A percentile compares a stretch with the other conserved stretches of the same genome.
phyloP scores from a whole-genome alignment of 2,113 vertebrate genomes.

The Caloenas nicobarica region DNA sequence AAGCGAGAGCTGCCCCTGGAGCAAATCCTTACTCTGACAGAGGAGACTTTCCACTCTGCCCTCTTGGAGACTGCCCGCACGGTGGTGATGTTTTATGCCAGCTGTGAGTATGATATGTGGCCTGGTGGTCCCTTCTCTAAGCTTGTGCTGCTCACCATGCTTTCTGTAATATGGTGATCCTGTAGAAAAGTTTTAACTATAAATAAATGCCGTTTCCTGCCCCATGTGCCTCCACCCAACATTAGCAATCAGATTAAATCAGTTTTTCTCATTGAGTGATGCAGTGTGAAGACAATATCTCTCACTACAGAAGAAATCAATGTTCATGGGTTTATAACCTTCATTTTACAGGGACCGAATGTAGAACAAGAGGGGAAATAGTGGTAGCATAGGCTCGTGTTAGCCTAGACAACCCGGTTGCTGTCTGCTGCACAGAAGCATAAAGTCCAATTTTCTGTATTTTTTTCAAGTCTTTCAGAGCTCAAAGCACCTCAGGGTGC shows the following conservation, averaged over 20 bases:
- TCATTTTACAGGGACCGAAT: background rate
- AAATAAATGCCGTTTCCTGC: background rate
- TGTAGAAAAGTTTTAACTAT: background rate
- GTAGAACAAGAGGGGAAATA: background rate
- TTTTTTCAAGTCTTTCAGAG: background rate
- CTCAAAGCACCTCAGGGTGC: background rate
- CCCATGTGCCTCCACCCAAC: background rate
- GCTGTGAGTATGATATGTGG: conserved; percentile 80
- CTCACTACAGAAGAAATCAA: background rate
- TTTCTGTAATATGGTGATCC: background rate
- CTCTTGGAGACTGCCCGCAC: conserved; percentile 62
- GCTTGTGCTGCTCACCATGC: background rate
- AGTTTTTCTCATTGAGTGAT: background rate
- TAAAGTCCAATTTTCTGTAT: background rate
- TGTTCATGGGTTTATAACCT: background rate
- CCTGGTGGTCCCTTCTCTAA: background rate
- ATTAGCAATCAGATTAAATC: background rate
- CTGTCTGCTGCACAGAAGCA: background rate
- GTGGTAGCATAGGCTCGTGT: background rate
- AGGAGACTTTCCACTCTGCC: conserved; percentile 78
- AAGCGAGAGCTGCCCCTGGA: conserved; percentile 76
- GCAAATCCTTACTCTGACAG: conserved; percentile 77
- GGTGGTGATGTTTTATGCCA: conserved; percentile 89
- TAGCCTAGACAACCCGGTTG: background rate
- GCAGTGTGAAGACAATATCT: background rate